Evolutionary conservation across 2,888 invertebrate genomes (phyloP).

Genomic region (Archips crataeganus): DNA sequence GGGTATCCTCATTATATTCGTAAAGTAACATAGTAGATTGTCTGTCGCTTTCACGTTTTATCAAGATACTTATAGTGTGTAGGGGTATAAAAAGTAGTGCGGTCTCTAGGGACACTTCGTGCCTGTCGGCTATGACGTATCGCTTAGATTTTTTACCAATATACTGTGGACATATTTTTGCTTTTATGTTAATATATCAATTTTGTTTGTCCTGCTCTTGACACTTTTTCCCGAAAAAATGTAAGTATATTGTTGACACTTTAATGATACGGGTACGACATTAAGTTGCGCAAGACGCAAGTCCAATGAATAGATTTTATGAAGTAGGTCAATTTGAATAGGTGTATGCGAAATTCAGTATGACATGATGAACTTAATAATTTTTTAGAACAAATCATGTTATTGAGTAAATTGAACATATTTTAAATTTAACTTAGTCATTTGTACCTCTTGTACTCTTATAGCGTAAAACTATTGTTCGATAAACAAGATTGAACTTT

Average conservation of each 20-base stretch:
- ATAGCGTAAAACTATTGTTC: too few species aligned
- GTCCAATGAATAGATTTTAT: constrained; percentile 12
- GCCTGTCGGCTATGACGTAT: constrained; percentile 84
- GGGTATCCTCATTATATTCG: too few species aligned
- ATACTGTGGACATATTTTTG: constrained; percentile 81
- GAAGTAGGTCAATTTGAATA: constrained; percentile 5
- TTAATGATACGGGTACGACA: constrained; percentile 56
- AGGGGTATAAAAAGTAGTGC: constrained; percentile 37
- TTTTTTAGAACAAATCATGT: neutral
- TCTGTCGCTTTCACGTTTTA: constrained; percentile 20
- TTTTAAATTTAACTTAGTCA: too few species aligned
- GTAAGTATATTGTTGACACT: constrained; percentile 50
- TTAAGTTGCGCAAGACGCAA: constrained; percentile 5
- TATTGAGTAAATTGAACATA: neutral
- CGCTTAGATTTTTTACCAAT: constrained; percentile 78
- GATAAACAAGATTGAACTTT: too few species aligned
- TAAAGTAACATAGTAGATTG: neutral
- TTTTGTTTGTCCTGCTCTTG: constrained; percentile 72
- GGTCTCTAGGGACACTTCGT: constrained; percentile 45
- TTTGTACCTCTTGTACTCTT: too few species aligned
- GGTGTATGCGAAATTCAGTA: neutral
- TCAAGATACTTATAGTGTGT: constrained; percentile 31
- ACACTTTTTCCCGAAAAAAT: constrained; percentile 61
- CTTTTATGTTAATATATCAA: constrained; percentile 85
- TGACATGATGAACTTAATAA: neutral